Base-by-base conservation (phyloP, 2,888 invertebrate genomes). In the Colostygia pectinataria region DNA sequence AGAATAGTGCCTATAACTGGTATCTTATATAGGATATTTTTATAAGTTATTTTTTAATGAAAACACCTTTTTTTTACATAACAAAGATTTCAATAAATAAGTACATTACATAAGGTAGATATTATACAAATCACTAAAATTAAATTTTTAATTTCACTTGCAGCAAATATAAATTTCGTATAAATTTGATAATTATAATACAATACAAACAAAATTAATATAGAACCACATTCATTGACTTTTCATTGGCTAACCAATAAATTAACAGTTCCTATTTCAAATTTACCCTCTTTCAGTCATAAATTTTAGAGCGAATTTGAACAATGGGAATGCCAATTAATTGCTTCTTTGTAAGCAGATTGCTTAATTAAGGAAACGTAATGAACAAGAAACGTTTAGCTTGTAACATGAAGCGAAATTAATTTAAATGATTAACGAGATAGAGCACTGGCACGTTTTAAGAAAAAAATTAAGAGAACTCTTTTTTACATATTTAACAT, bases 331-430 rank as follows among this genome's bases (percentile, higher is more conserved):
- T 80, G 79, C 79, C 83, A 88, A 89, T 87, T 89, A 88, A 88
- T 84, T 83, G 84, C 79, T 79, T 78, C 77, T 83, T 83, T 88
- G 87, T 86, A 84, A 88, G 85, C 85, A 88, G 85, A 89, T 89
- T 88, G 89, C 85, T 89, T 89, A 89, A 89, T 90, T 89, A 88
- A 84, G 82, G 73, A 80, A 80, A 80, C 74, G 80, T 78, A 87
- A 83, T 83, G 83, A 88, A 85, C 88, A 85, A 85, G 80, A 76
- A 81, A 71, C 80, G 77, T 80, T 86, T 80, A 79, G 80, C 76
- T 68, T 69, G 75, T 71, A 83, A 80, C 79, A 80, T 77, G 80
- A 71, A 83, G 74, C 80, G 69, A 83, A 55, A 88, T 88, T 87
- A 88, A 89, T 88, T 87, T 88, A 80, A 85, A 86, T 87, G 80